Evolutionary conservation across 2,888 invertebrate species (phyloP), one percentile per base, ranked within the genome.

Genomic region (Iphiclides podalirius): DNA sequence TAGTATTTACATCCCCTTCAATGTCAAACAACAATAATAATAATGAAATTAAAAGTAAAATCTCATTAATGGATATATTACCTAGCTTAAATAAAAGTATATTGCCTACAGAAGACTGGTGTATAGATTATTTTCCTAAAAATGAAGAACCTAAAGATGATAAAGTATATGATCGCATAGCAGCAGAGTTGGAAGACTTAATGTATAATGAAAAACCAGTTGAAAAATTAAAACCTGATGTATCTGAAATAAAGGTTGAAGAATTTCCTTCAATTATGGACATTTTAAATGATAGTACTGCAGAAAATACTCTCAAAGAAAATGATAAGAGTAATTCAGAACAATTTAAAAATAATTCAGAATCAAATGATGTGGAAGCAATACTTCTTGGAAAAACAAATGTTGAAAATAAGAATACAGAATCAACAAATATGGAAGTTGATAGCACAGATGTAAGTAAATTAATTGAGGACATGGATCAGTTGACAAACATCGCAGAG

Each of bases 241-340:
- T 44, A 35, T 46, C 59, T 42, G 73, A 72, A n/a, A 70, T 57
- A 17, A 82, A 79, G 63, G 52, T 54, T 39, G 82, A 85, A 57
- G 75, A 76, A 34, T 89, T 86, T 57, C 88, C 88, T 39, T 88
- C 88, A n/a, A 88, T 89, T 52, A 79, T 88, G 80, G 88, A 89
- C 48, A 86, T 88, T 52, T 67, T 88, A n/a, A 87, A 75, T 66
- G 77, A 76, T 34, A 72, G 65, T 46, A 52, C 61, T 34, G 26
- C 61, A 35, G 61, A 63, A 50, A 52, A 34, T 51, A 58, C 70
- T 61, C 68, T 75, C 50, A 79, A 75, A 57, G 60, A 70, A 50
- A 75, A 67, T 65, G 70, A 74, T 52, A 70, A 76, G 66, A 72
- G 59, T 58, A 67, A 43, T 60, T 56, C 70, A 33, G 56, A 67